phyloP scores from a whole-genome alignment of 2,797 vertebrate species.

The Hapalemur alaotrensis region DNA sequence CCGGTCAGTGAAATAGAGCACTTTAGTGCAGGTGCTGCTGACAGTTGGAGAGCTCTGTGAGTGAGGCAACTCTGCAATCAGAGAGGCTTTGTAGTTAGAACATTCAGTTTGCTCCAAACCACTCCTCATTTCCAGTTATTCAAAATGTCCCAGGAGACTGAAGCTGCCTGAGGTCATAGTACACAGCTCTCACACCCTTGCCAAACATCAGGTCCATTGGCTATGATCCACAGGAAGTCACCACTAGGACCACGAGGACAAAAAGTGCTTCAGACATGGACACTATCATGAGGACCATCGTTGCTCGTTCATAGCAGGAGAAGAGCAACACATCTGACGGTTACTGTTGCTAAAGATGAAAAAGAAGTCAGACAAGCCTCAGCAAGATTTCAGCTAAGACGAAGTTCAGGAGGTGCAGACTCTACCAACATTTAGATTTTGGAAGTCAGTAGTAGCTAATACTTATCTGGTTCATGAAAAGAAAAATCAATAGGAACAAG shows the following conservation, averaged over 20 bases:
- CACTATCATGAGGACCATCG: background rate
- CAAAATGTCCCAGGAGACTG: slow-evolving; percentile 20
- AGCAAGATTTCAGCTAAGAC: background rate
- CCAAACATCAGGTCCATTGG: background rate
- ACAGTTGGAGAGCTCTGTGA: slow-evolving; percentile 90
- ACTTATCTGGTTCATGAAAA: background rate
- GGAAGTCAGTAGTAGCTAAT: background rate
- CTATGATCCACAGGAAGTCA: background rate
- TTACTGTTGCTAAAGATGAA: background rate
- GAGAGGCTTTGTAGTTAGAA: slow-evolving; percentile 56
- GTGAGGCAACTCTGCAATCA: slow-evolving; percentile 89
- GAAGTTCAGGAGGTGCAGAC: background rate
- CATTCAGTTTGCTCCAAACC: background rate
- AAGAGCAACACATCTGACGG: background rate
- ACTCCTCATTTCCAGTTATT: background rate
- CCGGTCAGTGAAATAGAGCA: slow-evolving; percentile 97
- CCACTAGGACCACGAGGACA: background rate
- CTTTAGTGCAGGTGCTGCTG: slow-evolving; percentile 94
- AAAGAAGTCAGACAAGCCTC: background rate
- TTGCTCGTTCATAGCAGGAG: background rate
- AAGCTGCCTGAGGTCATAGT: background rate
- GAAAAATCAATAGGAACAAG: background rate
- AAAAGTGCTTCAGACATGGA: background rate
- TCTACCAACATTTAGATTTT: background rate
- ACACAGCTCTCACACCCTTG: background rate